Evolutionary conservation across 2,888 invertebrate genomes (phyloP).

Genomic region (Latrodectus elegans): DNA sequence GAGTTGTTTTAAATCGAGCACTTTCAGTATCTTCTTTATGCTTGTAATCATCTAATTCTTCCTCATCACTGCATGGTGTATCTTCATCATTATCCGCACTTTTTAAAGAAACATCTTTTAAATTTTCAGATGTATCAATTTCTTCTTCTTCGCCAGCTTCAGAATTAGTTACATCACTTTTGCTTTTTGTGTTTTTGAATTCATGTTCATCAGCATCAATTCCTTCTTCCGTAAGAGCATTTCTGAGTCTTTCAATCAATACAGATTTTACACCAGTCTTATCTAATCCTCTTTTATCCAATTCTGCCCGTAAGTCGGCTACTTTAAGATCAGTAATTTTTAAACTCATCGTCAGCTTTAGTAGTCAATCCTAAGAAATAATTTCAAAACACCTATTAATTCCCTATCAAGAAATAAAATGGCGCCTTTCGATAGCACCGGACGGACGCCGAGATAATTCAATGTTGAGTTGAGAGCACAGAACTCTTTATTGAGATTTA

Average conservation of each 20-base stretch:
- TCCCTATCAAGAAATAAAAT: no score
- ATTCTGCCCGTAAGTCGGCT: constrained; percentile 49
- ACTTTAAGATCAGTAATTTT: constrained; percentile 55
- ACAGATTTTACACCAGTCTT: constrained; percentile 57
- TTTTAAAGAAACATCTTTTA: constrained; percentile 21
- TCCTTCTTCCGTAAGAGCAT: constrained; percentile 78
- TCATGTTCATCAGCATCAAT: constrained; percentile 83
- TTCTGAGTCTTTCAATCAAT: constrained; percentile 76
- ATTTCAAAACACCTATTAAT: no score
- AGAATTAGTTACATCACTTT: constrained; percentile 2
- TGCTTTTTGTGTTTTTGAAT: constrained; percentile 78
- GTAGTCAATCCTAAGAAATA: no score
- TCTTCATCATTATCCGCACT: constrained; percentile 47
- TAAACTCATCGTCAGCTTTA: background rate
- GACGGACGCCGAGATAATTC: no score
- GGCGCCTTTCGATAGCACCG: no score
- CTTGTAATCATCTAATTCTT: constrained; percentile 59
- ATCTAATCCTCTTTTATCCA: constrained; percentile 57
- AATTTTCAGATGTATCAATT: constrained; percentile 37
- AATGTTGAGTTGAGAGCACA: no score
- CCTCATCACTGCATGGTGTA: constrained; percentile 33
- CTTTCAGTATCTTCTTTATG: constrained; percentile 64
- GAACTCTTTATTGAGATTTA: no score
- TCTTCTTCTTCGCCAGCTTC: constrained; percentile 59
- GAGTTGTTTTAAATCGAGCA: constrained; percentile 50